Evolutionary conservation across 2,113 vertebrate species (phyloP), one percentile per base, ranked within the genome.

Genomic region (Megaceryle maxima): DNA sequence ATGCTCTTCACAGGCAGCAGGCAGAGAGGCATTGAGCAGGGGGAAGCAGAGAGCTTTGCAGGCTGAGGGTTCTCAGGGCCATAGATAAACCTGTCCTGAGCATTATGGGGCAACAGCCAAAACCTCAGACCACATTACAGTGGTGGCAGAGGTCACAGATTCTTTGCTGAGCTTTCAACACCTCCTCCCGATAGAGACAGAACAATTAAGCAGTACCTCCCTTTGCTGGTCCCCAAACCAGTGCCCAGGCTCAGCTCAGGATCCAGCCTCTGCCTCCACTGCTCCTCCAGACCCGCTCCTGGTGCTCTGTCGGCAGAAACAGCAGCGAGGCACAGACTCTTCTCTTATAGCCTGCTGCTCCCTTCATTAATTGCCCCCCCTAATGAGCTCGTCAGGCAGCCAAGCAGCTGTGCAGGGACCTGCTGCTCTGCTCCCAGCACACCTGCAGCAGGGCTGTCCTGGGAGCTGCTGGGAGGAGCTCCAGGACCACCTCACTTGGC

Each of bases 231-330:
- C 51, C 46, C 29, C 0, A 7, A 9, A 24, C 1, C 1, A 9
- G 2, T 0, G 2, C 16, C n/a, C 18, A 19, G 22, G 11, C 31
- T 69, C 68, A 19, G 41, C 26, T 33, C 24, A 5, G 68, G 8
- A 1, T 1, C 16, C 57, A 5, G 63, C 29, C 19, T 21, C 29
- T 16, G 24, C 46, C 48, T 6, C 55, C 35, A 0, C 5, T 0
- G 1, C 56, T 31, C 13, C 60, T 62, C n/a, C 46, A 75, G 18
- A 9, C 5, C 16, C 35, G 0, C 17, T 18, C 5, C 63, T 9
- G 17, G 3, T 0, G 2, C 0, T 1, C 2, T 0, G 0, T 2
- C 10, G 57, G 46, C 57, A 53, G 8, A 2, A 13, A 0, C 0
- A 28, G 1, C 3, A 56, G 0, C 0, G 0, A 1, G 0, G 0